Percentiles rank a stretch among this genome's conserved stretches.
Conservation (phyloP, 2,888 invertebrate species). For the Drosophila colorata region DNA sequence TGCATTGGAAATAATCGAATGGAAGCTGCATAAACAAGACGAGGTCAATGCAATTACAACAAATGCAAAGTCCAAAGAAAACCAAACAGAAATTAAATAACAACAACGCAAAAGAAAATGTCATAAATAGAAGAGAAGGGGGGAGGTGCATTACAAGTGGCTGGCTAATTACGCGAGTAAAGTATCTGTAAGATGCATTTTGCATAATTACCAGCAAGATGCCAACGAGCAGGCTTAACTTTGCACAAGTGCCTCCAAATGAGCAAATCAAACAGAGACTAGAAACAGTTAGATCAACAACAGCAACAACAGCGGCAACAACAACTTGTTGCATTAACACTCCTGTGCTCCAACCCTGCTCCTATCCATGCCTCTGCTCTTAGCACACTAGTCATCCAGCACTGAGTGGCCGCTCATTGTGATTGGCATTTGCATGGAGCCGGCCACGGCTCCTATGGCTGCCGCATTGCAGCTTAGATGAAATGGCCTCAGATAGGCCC, state of each 20-base stretch:
- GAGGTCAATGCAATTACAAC: constrained; percentile 52
- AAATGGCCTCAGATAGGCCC: constrained; percentile 59
- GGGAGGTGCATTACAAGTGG: neutral
- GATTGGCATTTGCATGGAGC: constrained; percentile 2
- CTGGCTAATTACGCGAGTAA: constrained; percentile 47
- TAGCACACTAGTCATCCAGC: constrained; percentile 45
- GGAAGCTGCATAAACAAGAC: constrained; percentile 6
- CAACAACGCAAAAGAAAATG: neutral
- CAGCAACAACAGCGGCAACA: constrained; percentile 52
- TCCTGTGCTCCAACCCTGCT: constrained; percentile 1
- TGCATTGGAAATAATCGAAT: constrained; percentile 27
- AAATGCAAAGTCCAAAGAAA: constrained; percentile 25
- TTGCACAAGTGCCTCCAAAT: constrained; percentile 47
- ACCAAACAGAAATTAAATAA: constrained; percentile 9
- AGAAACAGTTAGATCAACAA: constrained; percentile 53
- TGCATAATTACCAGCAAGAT: constrained; percentile 49
- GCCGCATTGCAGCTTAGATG: constrained; percentile 75
- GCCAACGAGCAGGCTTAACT: constrained; percentile 20
- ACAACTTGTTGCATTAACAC: constrained; percentile 62
- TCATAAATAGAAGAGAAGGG: no score
- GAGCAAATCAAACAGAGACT: constrained; percentile 50
- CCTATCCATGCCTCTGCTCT: neutral
- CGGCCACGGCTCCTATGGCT: constrained; percentile 1
- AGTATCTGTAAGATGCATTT: constrained; percentile 53
- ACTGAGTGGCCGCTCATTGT: constrained; percentile 45